Conservation (phyloP, 1,140 invertebrate genomes). For the Drosophila paulistorum region DNA sequence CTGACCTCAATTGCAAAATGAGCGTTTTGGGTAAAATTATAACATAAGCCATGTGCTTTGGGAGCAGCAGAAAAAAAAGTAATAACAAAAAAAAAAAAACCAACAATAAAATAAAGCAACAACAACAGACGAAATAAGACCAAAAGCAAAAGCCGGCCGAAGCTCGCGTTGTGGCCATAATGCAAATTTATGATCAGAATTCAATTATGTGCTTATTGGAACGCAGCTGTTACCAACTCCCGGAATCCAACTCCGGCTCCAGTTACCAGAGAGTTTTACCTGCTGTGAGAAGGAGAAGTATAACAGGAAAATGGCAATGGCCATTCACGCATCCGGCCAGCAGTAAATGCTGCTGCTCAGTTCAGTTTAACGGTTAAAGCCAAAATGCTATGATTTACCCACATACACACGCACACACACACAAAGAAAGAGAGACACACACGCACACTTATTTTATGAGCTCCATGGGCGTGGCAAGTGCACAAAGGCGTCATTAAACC, state of each 20-base stretch:
- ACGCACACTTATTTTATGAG: conserved; percentile 62
- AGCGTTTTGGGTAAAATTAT: conserved; percentile 81
- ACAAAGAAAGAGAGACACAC: conserved; percentile 41
- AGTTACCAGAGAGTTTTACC: conserved; percentile 31
- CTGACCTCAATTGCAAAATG: conserved; percentile 59
- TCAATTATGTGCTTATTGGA: conserved; percentile 82
- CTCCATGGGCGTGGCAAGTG: conserved; percentile 33
- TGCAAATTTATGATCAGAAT: conserved; percentile 82
- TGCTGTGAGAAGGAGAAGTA: conserved; percentile 20
- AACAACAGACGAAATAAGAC: conserved; percentile 27
- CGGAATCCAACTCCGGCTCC: conserved; percentile 27
- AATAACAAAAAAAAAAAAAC: conserved; percentile 42
- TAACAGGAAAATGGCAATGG: conserved; percentile 22
- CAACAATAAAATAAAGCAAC: conserved; percentile 16
- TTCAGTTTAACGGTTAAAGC: conserved; percentile 79
- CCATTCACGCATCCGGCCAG: conserved; percentile 59
- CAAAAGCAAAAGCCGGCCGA: conserved; percentile 69
- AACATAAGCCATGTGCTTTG: conserved; percentile 70
- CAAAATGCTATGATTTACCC: conserved; percentile 77
- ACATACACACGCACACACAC: conserved; percentile 36
- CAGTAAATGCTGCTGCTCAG: conserved; percentile 71
- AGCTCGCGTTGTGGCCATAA: conserved; percentile 68
- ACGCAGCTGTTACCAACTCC: conserved; percentile 69
- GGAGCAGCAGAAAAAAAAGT: conserved; percentile 17
- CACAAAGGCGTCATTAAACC: conserved; percentile 75